Evolutionary conservation across 2,888 invertebrate species (phyloP).

Genomic region (Limnephilus lunatus): DNA sequence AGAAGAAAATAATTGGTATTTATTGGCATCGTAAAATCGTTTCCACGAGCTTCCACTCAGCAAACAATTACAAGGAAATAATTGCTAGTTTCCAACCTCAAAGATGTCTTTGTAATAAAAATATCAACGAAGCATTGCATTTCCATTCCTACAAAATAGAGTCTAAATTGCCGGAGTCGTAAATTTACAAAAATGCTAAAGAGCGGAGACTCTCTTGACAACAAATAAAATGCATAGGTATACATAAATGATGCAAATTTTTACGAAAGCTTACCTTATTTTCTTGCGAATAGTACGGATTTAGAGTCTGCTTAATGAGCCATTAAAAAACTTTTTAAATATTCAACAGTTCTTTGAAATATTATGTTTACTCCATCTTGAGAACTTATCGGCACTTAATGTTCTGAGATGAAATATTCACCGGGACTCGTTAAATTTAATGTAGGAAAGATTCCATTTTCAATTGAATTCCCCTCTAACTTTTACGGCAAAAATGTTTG

Average conservation of each 20-base stretch:
- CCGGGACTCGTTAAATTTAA: slow-evolving; percentile 14
- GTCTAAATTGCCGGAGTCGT: neutral
- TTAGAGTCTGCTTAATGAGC: slow-evolving; percentile 2
- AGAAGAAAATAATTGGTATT: neutral
- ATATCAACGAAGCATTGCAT: neutral
- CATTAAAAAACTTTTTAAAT: slow-evolving; percentile 14
- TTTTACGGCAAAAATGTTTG: slow-evolving; percentile 26
- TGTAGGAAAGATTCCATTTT: neutral
- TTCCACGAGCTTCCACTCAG: neutral
- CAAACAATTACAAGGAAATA: neutral
- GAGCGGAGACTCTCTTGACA: neutral
- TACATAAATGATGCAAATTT: neutral
- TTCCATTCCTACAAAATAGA: neutral
- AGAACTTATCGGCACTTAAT: neutral
- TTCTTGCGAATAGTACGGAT: neutral
- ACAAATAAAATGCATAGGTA: neutral
- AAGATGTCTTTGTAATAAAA: neutral
- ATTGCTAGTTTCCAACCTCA: neutral
- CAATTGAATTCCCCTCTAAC: neutral
- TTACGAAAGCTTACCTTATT: neutral
- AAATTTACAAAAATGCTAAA: neutral
- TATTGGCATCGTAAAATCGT: neutral
- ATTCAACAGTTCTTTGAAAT: slow-evolving; percentile 23
- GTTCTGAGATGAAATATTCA: slow-evolving; percentile 16
- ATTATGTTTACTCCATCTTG: neutral